phyloP scores from a whole-genome alignment of 2,797 vertebrate species.

The Vespertilio murinus region DNA sequence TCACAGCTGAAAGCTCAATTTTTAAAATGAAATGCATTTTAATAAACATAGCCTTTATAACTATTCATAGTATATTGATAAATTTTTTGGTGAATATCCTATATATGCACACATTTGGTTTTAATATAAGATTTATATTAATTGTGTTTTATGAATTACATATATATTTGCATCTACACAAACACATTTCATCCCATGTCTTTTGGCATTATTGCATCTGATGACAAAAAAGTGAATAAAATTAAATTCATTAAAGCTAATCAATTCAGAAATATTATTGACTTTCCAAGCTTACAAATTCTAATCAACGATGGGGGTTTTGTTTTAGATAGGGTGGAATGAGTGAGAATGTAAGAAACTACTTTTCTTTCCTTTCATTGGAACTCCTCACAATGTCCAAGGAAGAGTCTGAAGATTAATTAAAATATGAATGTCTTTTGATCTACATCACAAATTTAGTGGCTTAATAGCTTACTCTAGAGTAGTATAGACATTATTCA shows the following conservation, averaged over 20 bases:
- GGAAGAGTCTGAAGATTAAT: neutral
- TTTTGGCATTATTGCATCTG: neutral
- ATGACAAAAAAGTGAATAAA: neutral
- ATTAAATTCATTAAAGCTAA: slow-evolving; percentile 12
- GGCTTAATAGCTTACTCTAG: neutral
- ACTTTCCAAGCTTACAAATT: neutral
- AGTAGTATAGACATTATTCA: neutral
- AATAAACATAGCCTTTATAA: too few species aligned
- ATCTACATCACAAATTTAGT: neutral
- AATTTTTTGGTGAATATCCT: neutral
- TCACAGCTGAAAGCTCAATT: too few species aligned
- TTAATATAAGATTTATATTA: neutral
- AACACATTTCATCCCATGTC: neutral
- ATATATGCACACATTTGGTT: neutral
- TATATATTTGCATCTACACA: neutral
- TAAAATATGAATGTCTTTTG: neutral
- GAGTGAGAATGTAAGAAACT: neutral
- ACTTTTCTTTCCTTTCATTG: neutral
- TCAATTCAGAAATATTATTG: neutral
- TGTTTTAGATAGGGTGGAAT: neutral
- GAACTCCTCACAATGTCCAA: neutral
- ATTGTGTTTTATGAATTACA: neutral
- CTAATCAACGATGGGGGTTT: neutral
- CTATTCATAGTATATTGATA: too few species aligned
- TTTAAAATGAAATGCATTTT: too few species aligned